phyloP scores from a whole-genome alignment of 2,797 vertebrate species.

The Esox masquinongy region DNA sequence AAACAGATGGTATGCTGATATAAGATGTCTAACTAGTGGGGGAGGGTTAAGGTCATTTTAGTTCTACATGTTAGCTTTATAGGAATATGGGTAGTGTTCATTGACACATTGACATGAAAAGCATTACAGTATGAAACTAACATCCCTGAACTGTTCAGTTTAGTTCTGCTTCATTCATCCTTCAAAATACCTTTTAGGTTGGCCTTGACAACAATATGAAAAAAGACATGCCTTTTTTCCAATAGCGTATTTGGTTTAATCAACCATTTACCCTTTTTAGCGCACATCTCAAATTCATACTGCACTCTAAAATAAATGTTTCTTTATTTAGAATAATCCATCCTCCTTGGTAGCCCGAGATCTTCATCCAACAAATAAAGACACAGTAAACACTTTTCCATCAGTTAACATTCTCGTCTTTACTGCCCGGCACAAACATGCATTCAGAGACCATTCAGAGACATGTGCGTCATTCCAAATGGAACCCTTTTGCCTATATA shows the following conservation, averaged over 20 bases:
- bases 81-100: neutral
- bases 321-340: neutral
- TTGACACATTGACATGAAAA: neutral
- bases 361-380: slow-evolving; percentile 27
- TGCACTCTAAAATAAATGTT: neutral
- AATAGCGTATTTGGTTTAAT: neutral
- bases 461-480: neutral
- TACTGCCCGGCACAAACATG: slow-evolving; percentile 48
- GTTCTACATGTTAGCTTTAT: neutral
- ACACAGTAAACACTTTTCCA: slow-evolving; percentile 20
- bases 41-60: neutral
- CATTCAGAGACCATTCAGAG: slow-evolving; percentile 29
- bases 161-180: neutral
- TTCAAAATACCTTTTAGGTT: neutral
- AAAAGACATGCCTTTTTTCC: neutral
- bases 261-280: neutral
- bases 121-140: neutral
- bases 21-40: neutral
- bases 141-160: neutral
- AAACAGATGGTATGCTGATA: neutral
- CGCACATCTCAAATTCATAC: neutral
- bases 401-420: slow-evolving; percentile 35
- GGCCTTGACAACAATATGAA: neutral
- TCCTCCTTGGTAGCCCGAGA: slow-evolving; percentile 16
- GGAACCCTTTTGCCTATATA: neutral